A percentile compares a stretch with the other conserved stretches of the same genome.
phyloP scores from a whole-genome alignment of 2,113 vertebrate species.

The Sus scrofa region T2T-Sscrofa CM000819.6:31440501-31441000 shows the following conservation, averaged over 20 bases:
- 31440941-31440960: conserved; percentile 97
- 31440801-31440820: conserved; percentile 98
- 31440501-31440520: not conserved
- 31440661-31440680: not conserved
- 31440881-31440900: conserved; percentile 99
- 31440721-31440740: not conserved
- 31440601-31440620: not conserved
- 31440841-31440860: conserved; percentile 96
- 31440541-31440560: not conserved
- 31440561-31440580: not conserved
- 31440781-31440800: conserved; percentile 88
- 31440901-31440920: conserved; percentile 99
- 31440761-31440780: not conserved
- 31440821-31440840: conserved; percentile 95
- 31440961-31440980: conserved; percentile 95
- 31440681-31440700: not conserved
- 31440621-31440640: not conserved
- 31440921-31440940: conserved; percentile 99
- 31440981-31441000: conserved; percentile 98
- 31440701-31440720: not conserved
- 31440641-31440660: not conserved
- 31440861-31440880: conserved; percentile 97
- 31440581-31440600: not conserved
- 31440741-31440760: not conserved
- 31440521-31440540: not conserved